These are phyloP conservation scores for Stenchaetothrips biformis DNA, from an alignment of 2,888 invertebrate species.

Conservation along the genomic window DNA sequence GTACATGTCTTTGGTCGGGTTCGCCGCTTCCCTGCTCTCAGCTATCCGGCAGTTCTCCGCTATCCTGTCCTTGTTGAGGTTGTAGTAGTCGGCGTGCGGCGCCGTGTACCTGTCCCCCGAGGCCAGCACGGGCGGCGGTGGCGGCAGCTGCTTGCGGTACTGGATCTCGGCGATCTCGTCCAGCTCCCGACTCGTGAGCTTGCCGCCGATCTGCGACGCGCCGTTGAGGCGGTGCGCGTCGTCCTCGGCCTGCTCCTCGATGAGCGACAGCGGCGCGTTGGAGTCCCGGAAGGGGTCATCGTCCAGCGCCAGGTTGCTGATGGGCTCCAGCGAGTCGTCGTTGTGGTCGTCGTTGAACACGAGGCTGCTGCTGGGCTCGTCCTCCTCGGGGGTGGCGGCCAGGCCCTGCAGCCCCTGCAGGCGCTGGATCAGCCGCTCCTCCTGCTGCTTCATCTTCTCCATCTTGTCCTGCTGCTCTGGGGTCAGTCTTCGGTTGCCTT, in stretches of 20 bases:
- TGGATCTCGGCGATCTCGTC: slow-evolving; percentile 20
- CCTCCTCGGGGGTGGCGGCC: slow-evolving; percentile 66
- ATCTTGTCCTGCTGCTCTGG: slow-evolving; percentile 29
- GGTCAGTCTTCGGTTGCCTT: slow-evolving; percentile 23
- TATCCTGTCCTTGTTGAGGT: slow-evolving; percentile 20
- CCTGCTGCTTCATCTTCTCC: background rate
- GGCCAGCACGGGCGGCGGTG: background rate
- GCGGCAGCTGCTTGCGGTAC: slow-evolving; percentile 16
- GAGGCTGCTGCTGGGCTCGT: slow-evolving; percentile 42
- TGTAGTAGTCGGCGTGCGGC: slow-evolving; percentile 12
- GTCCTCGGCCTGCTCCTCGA: slow-evolving; percentile 22
- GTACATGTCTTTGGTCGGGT: slow-evolving; percentile 5
- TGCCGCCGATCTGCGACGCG: background rate
- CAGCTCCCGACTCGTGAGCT: background rate
- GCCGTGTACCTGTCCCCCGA: background rate
- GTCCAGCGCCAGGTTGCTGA: slow-evolving; percentile 6
- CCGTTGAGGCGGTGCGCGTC: background rate
- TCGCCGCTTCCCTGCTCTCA: background rate
- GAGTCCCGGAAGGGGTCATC: background rate
- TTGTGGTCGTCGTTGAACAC: slow-evolving; percentile 18
- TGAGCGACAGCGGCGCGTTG: background rate
- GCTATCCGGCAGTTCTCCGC: background rate
- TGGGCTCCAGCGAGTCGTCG: slow-evolving; percentile 16
- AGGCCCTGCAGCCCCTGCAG: slow-evolving; percentile 51
- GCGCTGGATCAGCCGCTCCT: slow-evolving; percentile 27